Evolutionary conservation across 2,113 vertebrate genomes (phyloP), one percentile per base, ranked within the genome.

Genomic region (Zosterops japonicus): DNA sequence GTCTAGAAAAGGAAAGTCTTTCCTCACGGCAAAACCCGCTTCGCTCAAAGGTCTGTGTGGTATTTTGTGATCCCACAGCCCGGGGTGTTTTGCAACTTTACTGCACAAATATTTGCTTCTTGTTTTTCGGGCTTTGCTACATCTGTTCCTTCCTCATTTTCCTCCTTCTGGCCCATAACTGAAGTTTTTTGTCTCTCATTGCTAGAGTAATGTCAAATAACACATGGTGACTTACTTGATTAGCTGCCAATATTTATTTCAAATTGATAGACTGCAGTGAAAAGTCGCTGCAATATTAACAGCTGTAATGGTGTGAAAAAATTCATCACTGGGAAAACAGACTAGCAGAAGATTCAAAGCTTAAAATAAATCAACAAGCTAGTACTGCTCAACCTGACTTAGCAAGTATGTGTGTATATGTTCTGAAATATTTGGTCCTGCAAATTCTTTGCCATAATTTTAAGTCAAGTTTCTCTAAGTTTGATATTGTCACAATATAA

Each of bases 171-270:
- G 67, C 55, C 3, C 3, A 13, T 86, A 86, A 83, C 67, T 84
- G 72, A 14, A 8, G 56, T 85, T 95, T 57, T 35, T 90, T 61
- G 44, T 77, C 87, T 71, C 22, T 68, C 64, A 24, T 56, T 75
- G 72, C 86, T 90, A 75, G 61, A 81, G 42, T 81, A 89, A 90
- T 77, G 55, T 63, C 3, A 14, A 89, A 69, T 75, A 96, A 83
- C 76, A 83, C 72, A 46, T 33, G 76, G 72, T 75, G 80, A 52
- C 55, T 94, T 63, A 63, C 72, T 93, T 81, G 94, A 86, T 70
- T 86, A 63, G 17, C 60, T 86, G 93, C 92, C 92, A 89, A 42
- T 84, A 83, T 93, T 93, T 94, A 63, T 93, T 96, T 95, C 86
- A 75, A 81, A 95, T 35, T 78, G 88, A 64, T 78, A 87, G 69